These are phyloP conservation scores for Mus caroli DNA, from an alignment of 2,797 vertebrate species.

Conservation along the genomic window DNA sequence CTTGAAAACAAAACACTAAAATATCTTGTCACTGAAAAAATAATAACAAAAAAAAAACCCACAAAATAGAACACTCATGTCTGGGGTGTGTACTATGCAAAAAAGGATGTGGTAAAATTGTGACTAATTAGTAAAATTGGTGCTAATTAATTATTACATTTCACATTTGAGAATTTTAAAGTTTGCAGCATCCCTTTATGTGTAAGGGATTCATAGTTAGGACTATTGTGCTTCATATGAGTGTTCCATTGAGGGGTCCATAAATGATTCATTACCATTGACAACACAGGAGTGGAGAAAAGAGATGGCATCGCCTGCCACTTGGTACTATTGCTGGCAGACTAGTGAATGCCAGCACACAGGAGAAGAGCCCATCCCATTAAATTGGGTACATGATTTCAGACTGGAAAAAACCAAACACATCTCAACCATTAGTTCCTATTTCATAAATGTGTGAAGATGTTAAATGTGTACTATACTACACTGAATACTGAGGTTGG, in stretches of 20 bases:
- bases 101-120: not conserved
- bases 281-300: slow-evolving; percentile 35
- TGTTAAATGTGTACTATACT: not conserved
- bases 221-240: not conserved
- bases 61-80: too few species aligned
- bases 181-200: slow-evolving; percentile 4
- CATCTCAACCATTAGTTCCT: not conserved
- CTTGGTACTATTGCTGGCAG: not conserved
- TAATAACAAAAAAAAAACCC: not conserved
- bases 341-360: not conserved
- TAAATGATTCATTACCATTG: slow-evolving; percentile 26
- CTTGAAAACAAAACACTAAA: slow-evolving; percentile 42
- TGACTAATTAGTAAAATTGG: slow-evolving; percentile 50
- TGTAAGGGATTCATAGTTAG: not conserved
- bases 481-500: not conserved
- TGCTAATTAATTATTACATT: slow-evolving; percentile 26
- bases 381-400: not conserved
- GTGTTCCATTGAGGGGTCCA: not conserved
- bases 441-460: not conserved
- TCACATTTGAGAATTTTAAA: slow-evolving; percentile 46
- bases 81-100: not conserved
- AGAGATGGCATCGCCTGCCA: not conserved
- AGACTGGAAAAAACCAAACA: not conserved
- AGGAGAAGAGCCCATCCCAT: not conserved
- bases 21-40: slow-evolving; percentile 53